Conservation (phyloP, 2,888 invertebrate species). For the Pachymerium ferrugineum region DNA sequence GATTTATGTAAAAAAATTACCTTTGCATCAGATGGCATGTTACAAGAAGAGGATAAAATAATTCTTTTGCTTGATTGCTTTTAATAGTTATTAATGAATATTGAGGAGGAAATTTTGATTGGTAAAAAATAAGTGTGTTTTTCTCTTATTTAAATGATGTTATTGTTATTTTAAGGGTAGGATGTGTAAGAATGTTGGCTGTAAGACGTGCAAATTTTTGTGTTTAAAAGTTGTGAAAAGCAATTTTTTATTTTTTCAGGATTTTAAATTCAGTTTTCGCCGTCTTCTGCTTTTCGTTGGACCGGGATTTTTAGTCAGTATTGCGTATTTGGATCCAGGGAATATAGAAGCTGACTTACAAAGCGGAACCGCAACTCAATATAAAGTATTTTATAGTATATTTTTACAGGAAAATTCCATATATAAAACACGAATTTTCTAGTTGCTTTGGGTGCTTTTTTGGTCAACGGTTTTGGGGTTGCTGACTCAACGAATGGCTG, state of each 20-base stretch:
- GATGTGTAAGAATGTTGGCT: too few relatives aligned
- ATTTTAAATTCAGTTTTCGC: conserved; percentile 48
- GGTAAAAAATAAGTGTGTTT: too few relatives aligned
- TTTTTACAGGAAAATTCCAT: neutral
- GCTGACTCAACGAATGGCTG: conserved; percentile 52
- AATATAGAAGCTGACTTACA: conserved; percentile 55
- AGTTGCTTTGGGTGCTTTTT: conserved; percentile 53
- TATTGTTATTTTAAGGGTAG: too few relatives aligned
- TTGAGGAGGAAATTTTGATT: too few relatives aligned
- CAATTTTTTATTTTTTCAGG: neutral
- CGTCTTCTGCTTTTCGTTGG: conserved; percentile 55
- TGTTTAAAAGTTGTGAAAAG: too few relatives aligned
- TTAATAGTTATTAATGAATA: too few relatives aligned
- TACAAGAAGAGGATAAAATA: too few relatives aligned
- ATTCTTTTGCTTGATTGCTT: too few relatives aligned
- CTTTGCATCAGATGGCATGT: too few relatives aligned
- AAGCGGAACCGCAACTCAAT: conserved; percentile 51
- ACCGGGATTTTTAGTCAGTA: conserved; percentile 55
- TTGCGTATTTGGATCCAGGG: conserved; percentile 55
- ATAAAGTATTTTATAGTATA: conserved; percentile 45
- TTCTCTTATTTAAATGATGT: too few relatives aligned
- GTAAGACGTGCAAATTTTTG: too few relatives aligned
- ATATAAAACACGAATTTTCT: neutral
- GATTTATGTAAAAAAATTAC: too few relatives aligned
- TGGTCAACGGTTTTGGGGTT: conserved; percentile 52